Evolutionary conservation across 1,140 invertebrate genomes (phyloP), one percentile per base, ranked within the genome.

Genomic region (Drosophila ananassae): DNA sequence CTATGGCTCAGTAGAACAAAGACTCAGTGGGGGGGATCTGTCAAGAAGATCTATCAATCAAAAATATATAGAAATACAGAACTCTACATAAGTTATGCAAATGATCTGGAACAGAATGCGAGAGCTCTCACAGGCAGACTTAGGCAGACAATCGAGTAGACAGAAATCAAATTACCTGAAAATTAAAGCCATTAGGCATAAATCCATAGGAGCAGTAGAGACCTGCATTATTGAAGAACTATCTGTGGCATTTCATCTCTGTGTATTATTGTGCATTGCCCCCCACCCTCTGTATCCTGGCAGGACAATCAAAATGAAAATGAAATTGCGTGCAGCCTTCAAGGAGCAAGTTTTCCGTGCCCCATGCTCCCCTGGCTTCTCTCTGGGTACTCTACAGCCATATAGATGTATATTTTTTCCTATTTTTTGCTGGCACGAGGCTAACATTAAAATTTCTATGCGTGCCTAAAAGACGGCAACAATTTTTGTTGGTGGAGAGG

Each of bases 371-470:
- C 37, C 13, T n/a, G 24, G 13, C 8, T 4, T 53, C 30, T 12
- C 47, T 50, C 48, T 12, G 22, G 13, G 48, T 22, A 48, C 25
- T 50, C 21, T 48, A 46, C 8, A 10, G 17, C 22, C 17, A 5
- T 30, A 53, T 60, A 44, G 41, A 44, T 13, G 10, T 13, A 60
- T 52, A 48, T 37, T 28, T 66, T 66, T 64, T 67, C 13, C 63
- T 64, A 67, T 73, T 73, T 73, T 63, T 59, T 61, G 71, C 47
- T 73, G 62, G 58, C 68, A 81, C 68, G 81, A 80, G 81, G 78
- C 76, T 73, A 74, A 81, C 82, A 85, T 85, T 81, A 84, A 84
- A 83, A 84, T 84, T 79, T 84, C 80, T 84, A 84, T 84, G 80
- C 80, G 80, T 83, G 80, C 73, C 73, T 60, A 60, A 64, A 85